Percentiles rank a stretch among this genome's conserved stretches.
phyloP scores from a whole-genome alignment of 30 jellyfish, hydroid and myxozoan genomes.

The Catostylus mosaicus region DNA sequence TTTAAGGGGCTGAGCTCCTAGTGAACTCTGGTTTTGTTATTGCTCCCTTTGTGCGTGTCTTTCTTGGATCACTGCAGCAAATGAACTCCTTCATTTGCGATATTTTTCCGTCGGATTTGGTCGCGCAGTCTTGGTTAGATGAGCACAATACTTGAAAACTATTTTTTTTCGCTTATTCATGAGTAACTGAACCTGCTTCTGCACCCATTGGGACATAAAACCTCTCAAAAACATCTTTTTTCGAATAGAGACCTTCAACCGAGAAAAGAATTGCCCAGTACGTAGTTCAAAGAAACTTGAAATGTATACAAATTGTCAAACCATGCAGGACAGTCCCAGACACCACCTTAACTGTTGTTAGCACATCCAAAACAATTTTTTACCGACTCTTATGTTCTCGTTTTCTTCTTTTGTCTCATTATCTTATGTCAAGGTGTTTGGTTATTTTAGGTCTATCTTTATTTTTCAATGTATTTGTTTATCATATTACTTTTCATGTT shows the following conservation, averaged over 20 bases:
- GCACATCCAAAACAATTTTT: neutral
- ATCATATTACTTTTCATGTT: conserved; percentile 3
- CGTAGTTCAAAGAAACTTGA: neutral
- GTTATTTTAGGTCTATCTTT: neutral
- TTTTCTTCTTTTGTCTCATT: neutral
- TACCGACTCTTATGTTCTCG: neutral
- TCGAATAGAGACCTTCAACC: neutral
- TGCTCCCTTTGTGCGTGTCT: too few relatives aligned
- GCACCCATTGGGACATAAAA: too few relatives aligned
- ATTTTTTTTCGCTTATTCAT: too few relatives aligned
- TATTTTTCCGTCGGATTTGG: too few relatives aligned
- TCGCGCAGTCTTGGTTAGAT: too few relatives aligned
- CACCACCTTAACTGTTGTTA: neutral
- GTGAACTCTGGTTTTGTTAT: too few relatives aligned
- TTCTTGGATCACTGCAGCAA: too few relatives aligned
- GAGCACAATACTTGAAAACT: too few relatives aligned
- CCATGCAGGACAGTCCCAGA: neutral
- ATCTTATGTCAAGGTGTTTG: neutral
- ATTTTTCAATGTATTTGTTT: neutral
- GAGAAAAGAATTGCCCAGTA: neutral
- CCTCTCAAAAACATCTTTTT: too few relatives aligned
- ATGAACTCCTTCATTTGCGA: too few relatives aligned
- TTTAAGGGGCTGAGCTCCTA: too few relatives aligned
- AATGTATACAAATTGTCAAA: neutral
- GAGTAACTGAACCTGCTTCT: too few relatives aligned